Base-by-base conservation (phyloP, 2,113 vertebrate species). In the Vulpes ferrilata region DNA sequence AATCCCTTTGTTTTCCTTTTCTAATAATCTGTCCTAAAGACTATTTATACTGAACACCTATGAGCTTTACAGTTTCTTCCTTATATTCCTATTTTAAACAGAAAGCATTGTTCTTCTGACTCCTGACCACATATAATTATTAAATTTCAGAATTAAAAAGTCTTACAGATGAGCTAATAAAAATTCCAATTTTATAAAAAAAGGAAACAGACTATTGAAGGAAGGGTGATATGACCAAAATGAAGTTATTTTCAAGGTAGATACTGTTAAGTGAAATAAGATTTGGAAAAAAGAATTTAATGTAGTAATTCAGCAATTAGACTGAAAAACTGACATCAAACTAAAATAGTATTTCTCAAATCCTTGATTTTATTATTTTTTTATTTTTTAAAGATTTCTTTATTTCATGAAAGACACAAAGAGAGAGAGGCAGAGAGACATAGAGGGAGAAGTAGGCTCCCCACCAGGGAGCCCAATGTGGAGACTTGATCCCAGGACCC, bases 101-200 rank as follows among this genome's bases (percentile, higher is more conserved):
- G 23, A 96, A 85, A 73, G 32, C 23, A 95, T 27, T 83, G 93
- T 94, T 82, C 64, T 84, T 95, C 59, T 74, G 57, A 12, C 30
- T 82, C 73, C 51, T 86, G 51, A 22, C 43, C 85, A 95, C 69
- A 90, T 16, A 11, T 67, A 67, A 84, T 38, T 48, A 71, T 71
- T 80, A 95, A 83, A 88, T 74, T 84, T 93, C n/a, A 83, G 35
- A 93, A 69, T 55, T 73, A 93, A 62, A 74, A 92, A 85, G 22
- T 13, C 22, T 82, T 90, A 93, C 2, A 86, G 57, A 80, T 78
- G 11, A 83, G 57, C 15, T 59, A 89, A 20, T 48, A 92, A 85
- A 97, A 79, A 89, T 83, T 80, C 73, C 85, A 74, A 73, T 73
- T 79, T 97, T 60, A 84, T 13, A 71, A 83, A 67, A 94, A 79